Conservation (phyloP, 1,140 invertebrate genomes). For the Dermatophagoides farinae region DNA sequence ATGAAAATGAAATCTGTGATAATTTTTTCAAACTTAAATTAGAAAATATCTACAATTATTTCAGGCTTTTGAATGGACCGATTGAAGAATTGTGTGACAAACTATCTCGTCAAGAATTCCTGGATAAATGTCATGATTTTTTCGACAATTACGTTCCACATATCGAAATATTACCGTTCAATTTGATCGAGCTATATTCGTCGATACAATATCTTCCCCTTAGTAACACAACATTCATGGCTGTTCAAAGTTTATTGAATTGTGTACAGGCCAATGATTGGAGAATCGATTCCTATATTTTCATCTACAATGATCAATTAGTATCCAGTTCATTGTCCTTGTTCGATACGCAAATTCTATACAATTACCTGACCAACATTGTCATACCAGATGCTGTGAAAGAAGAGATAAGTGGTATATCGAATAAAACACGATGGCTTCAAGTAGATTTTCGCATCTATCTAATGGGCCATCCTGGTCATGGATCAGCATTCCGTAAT, state of each 20-base stretch:
- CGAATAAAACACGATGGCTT: conserved; percentile 9
- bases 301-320: conserved; percentile 13
- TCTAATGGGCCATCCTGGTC: not conserved
- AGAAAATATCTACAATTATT: conserved; percentile 11
- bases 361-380: conserved; percentile 10
- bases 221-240: conserved; percentile 9
- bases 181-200: conserved; percentile 12
- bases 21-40: conserved; percentile 10
- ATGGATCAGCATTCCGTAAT: not conserved
- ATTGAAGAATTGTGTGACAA: not conserved
- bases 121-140: conserved; percentile 1
- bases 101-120: not conserved
- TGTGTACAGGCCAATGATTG: conserved; percentile 5
- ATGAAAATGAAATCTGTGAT: conserved; percentile 11
- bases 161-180: conserved; percentile 5
- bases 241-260: conserved; percentile 13
- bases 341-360: conserved; percentile 10
- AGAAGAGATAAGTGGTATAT: conserved; percentile 12
- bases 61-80: conserved; percentile 10
- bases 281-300: conserved; percentile 3
- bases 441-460: not conserved
- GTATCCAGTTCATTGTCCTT: conserved; percentile 9
- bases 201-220: conserved; percentile 14
- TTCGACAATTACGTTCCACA: conserved; percentile 8
- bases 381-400: conserved; percentile 12